Conservation (phyloP, 2,888 invertebrate species). For the Camponotus fellah region DNA sequence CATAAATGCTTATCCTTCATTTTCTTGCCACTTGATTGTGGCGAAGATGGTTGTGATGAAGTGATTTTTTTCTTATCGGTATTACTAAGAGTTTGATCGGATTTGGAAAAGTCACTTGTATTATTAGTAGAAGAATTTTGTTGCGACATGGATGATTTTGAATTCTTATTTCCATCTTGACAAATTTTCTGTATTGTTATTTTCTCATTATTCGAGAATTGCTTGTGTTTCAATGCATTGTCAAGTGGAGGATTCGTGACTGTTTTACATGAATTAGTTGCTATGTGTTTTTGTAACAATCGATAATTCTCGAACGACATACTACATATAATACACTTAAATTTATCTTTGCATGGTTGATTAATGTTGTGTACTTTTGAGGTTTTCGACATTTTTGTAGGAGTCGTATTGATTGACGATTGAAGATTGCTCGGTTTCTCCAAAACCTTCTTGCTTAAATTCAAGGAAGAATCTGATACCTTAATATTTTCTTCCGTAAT, state of each 20-base stretch:
- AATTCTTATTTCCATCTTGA: neutral
- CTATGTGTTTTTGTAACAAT: constrained; percentile 55
- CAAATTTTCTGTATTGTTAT: neutral
- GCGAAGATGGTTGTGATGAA: neutral
- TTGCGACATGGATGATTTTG: neutral
- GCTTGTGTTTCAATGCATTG: neutral
- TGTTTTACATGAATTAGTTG: constrained; percentile 26
- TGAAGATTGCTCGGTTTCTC: neutral
- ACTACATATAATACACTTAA: constrained; percentile 62
- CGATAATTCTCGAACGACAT: constrained; percentile 38
- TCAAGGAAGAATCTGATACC: neutral
- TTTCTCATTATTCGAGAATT: neutral
- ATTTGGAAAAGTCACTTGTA: neutral
- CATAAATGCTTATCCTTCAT: neutral
- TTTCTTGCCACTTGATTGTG: neutral
- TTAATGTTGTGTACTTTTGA: neutral
- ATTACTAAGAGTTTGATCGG: neutral
- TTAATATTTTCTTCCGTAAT: neutral
- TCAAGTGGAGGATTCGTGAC: neutral
- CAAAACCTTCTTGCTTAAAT: neutral
- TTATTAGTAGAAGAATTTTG: constrained; percentile 33
- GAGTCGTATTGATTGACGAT: neutral
- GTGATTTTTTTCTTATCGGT: neutral
- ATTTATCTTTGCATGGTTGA: neutral
- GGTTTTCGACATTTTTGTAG: neutral